Base-by-base conservation (phyloP, 2,888 invertebrate species). In the Leucoma salicis region DNA sequence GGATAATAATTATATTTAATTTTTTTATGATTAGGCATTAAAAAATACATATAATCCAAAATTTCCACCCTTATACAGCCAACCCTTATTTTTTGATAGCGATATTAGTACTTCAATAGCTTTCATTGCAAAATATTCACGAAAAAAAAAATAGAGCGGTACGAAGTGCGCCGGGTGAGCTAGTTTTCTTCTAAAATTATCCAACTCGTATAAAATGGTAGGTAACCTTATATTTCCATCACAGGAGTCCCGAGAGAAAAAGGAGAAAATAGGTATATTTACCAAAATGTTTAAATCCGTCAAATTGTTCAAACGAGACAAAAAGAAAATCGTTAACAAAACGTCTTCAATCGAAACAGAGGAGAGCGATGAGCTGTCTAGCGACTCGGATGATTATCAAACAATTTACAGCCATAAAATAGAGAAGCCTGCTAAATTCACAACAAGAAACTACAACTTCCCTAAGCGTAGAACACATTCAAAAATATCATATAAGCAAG, bases 361-460 rank as follows among this genome's bases (percentile, higher is more conserved):
- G 11, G 43, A 43, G 14, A 48, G 42, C 7, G 59, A 63, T 46
- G 37, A 53, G 64, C 11, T 28, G 3, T 57, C 46, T 0, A 73
- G 61, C 32, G 75, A 78, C 41, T 77, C 78, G 0, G 82, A 79
- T 13, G 77, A 78, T 35, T 78, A 79, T 49, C 69, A 73, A 46
- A 82, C 84, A 0, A 49, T 81, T 2, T 80, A 75, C 50, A 82
- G 77, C 35, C 70, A 77, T 31, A 71, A 66, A 27, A 48, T 49
- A 16, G 54, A 49, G 14, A 43, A 45, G 8, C 38, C 47, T 10
- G 11, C 12, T 7, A 55, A 34, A 14, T 39, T 49, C 18, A 45
- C 31, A 10, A 38, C 43, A 6, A 53, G 46, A 13, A n/a, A 37
- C 0, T 31, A 48, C n/a, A 39, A 42, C 21, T 40, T 47, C 15